Percentiles rank a stretch among this genome's conserved stretches.
These are phyloP conservation scores for Petrocephalus sullivani DNA, from an alignment of 2,797 vertebrate species.

Conservation along the genomic window DNA sequence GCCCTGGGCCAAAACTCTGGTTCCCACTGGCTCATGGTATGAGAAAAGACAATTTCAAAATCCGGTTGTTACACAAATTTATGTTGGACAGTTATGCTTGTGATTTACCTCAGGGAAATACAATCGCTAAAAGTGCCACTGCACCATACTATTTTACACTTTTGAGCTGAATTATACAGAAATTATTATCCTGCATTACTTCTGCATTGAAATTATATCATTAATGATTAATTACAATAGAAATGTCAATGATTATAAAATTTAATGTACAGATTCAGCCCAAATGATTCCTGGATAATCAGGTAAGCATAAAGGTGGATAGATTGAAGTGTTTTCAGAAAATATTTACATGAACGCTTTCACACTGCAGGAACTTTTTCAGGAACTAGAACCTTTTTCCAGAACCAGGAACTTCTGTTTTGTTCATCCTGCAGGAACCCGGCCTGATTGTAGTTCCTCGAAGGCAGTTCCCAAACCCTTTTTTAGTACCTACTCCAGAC, in stretches of 20 bases:
- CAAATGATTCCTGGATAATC: background rate
- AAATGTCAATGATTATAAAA: background rate
- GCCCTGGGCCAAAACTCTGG: background rate
- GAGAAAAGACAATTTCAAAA: background rate
- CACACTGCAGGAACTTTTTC: background rate
- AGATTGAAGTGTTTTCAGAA: background rate
- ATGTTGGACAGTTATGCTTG: background rate
- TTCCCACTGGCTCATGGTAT: background rate
- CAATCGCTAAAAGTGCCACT: background rate
- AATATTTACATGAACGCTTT: background rate
- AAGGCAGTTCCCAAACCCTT: background rate
- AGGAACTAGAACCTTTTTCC: background rate
- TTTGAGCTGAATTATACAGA: background rate
- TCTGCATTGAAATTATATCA: background rate
- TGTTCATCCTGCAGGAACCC: background rate
- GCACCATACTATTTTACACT: background rate
- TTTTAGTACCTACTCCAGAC: background rate
- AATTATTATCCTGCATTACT: background rate
- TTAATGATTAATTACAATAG: background rate
- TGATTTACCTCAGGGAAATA: background rate
- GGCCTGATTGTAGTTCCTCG: background rate
- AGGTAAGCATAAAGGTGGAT: background rate
- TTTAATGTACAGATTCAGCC: background rate
- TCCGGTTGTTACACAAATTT: background rate
- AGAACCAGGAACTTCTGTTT: background rate